Conservation (phyloP, 2,797 vertebrate genomes). For the Myotis myotis region DNA sequence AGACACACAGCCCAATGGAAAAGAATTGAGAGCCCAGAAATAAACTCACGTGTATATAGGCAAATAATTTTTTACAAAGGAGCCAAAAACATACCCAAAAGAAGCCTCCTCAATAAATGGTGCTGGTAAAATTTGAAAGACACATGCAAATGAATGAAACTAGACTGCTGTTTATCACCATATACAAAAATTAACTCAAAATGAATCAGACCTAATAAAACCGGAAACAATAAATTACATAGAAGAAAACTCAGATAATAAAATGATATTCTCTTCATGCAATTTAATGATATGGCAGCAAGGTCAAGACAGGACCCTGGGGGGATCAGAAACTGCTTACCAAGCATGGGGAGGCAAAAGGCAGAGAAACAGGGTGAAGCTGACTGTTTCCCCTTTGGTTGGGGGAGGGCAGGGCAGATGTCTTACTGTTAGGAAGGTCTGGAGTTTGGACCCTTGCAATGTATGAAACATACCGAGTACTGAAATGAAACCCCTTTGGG, state of each 20-base stretch:
- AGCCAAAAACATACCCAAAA: background rate
- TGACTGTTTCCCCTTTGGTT: background rate
- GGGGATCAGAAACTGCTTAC: background rate
- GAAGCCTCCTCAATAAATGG: background rate
- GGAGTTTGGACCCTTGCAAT: background rate
- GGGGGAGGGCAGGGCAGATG: background rate
- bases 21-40: too few relatives aligned
- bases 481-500: background rate
- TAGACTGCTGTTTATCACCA: background rate
- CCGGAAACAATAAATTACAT: background rate
- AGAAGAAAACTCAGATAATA: background rate
- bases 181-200: background rate
- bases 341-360: background rate
- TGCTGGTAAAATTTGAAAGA: background rate
- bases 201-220: background rate
- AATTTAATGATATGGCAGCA: background rate
- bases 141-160: background rate
- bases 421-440: background rate
- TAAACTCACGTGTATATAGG: background rate
- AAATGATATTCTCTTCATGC: background rate
- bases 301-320: background rate
- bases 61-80: background rate
- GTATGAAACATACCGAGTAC: background rate
- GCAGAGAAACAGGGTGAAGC: background rate
- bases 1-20: background rate